Conservation (phyloP, 2,113 vertebrate species). For the Clarias magur region DNA sequence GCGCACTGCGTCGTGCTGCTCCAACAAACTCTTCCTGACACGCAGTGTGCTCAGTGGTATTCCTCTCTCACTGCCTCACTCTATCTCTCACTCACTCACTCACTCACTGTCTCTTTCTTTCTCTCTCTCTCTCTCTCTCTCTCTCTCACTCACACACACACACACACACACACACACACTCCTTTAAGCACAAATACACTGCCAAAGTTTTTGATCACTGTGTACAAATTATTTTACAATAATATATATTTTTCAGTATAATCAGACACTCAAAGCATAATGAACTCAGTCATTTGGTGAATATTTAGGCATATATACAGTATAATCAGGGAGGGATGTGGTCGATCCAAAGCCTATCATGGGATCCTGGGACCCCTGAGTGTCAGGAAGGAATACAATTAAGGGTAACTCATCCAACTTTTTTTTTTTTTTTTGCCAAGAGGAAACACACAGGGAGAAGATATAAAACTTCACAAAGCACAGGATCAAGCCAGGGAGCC, state of each 20-base stretch:
- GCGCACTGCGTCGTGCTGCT: constrained; percentile 61
- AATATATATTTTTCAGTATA: background rate
- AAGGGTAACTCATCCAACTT: background rate
- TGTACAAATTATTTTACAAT: background rate
- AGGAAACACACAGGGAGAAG: background rate
- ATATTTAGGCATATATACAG: background rate
- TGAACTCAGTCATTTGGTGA: background rate
- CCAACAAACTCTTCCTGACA: constrained; percentile 61
- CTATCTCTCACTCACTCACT: constrained; percentile 41
- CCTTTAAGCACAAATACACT: background rate
- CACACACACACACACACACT: background rate
- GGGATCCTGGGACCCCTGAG: background rate
- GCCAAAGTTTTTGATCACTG: background rate
- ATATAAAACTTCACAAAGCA: background rate
- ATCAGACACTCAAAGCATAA: background rate
- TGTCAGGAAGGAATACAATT: background rate
- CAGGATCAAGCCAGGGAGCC: too few relatives aligned
- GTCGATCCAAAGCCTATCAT: background rate
- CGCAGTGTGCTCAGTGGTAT: constrained; percentile 65
- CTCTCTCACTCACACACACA: background rate
- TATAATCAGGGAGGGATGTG: background rate
- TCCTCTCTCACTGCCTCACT: constrained; percentile 47
- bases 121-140: constrained; percentile 8
- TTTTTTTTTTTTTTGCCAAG: background rate
- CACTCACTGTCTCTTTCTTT: background rate